Evolutionary conservation across 1,140 invertebrate species (phyloP), one percentile per base, ranked within the genome.

Genomic region (Macrobrachium rosenbergii): DNA sequence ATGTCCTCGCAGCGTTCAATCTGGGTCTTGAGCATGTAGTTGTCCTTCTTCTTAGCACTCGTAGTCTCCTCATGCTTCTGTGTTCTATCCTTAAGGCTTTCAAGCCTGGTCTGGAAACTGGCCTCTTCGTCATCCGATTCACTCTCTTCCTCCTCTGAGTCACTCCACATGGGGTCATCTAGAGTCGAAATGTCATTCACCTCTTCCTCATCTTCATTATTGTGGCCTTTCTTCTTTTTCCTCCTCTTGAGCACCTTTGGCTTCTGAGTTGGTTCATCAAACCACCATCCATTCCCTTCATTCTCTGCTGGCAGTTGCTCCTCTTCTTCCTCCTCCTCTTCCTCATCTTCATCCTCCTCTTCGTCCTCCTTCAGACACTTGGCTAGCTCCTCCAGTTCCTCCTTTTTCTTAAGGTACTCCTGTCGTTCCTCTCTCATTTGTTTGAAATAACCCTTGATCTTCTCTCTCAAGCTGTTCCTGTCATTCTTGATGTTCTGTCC

Each of bases 241-340:
- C 78, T 89, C 87, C 86, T 89, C 73, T 88, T 88, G 2, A 89
- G 83, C 62, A 88, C 88, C 75, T 86, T 89, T 19, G 89, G 87
- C 63, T 89, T 89, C 45, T 86, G 82, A 64, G 73, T 88, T 16
- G 87, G 28, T 52, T 89, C 81, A 28, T 83, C 78, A 37, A 88
- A 82, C 86, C 82, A 88, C 89, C 89, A 86, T 6, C 64, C 83
- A 52, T 83, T 82, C 37, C 85, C 89, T 28, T 89, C 86, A 43
- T 82, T 83, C n/a, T 89, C 87, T 69, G 73, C 82, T 81, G 80
- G 60, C 11, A 67, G 82, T 23, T 87, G 82, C 19, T 89, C 85
- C 3, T 78, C 75, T 16, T 84, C 83, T 0, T 84, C 83, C 11
- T 84, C 83, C 8, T 52, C 21, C 17, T 16, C 16, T 10, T 82